phyloP scores from a whole-genome alignment of 2,797 vertebrate species.

The Allochrocebus solatus region DNA sequence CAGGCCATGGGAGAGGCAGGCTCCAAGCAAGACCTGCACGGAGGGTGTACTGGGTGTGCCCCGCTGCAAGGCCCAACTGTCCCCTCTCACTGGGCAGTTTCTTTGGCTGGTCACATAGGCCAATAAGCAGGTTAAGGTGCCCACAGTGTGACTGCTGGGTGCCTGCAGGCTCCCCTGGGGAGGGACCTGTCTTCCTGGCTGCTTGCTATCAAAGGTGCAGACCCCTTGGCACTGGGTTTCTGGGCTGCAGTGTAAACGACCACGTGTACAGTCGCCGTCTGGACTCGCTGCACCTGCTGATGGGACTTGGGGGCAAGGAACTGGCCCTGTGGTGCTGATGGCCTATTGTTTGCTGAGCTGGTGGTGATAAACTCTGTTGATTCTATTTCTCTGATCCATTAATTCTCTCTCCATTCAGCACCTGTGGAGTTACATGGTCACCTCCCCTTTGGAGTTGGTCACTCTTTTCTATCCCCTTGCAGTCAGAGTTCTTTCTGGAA shows the following conservation, averaged over 20 bases:
- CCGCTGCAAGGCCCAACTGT: neutral
- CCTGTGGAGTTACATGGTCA: fast-evolving
- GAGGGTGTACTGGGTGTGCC: neutral
- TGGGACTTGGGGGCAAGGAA: neutral
- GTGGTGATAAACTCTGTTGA: no score
- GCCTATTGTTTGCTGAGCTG: neutral
- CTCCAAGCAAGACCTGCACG: neutral
- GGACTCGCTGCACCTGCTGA: fast-evolving
- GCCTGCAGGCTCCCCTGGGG: neutral
- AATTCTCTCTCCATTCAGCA: neutral
- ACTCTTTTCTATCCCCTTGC: neutral
- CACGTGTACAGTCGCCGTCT: neutral
- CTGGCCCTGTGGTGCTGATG: fast-evolving
- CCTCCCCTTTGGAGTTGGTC: no score
- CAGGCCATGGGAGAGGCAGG: neutral
- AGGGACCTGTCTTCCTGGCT: no score
- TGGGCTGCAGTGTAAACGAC: neutral
- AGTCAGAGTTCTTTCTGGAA: neutral
- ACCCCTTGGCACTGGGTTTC: neutral
- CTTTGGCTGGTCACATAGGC: neutral
- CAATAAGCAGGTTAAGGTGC: neutral
- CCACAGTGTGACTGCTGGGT: neutral
- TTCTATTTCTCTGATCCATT: neutral
- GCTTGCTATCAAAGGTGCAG: neutral
- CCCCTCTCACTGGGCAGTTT: neutral